These are phyloP conservation scores for Fabriciana adippe DNA, from an alignment of 2,888 invertebrate species.

Conservation along the genomic window DNA sequence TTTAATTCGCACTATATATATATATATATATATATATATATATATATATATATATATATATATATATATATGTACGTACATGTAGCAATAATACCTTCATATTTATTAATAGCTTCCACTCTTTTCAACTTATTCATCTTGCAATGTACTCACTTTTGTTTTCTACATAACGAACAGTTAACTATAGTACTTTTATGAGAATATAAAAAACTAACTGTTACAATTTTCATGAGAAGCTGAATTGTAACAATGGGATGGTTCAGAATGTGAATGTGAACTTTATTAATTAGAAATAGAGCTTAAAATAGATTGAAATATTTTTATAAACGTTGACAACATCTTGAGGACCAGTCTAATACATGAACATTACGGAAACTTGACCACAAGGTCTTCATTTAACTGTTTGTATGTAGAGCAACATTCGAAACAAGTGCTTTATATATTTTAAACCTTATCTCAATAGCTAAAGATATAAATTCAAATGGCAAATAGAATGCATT, in stretches of 20 bases:
- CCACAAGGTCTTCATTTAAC: slow-evolving; percentile 69
- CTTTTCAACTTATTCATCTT: not conserved
- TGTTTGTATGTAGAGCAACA: slow-evolving; percentile 60
- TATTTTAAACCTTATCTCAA: slow-evolving; percentile 32
- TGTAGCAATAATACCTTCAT: no score
- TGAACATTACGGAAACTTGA: slow-evolving; percentile 71
- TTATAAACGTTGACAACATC: slow-evolving; percentile 35
- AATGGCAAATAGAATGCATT: slow-evolving; percentile 25
- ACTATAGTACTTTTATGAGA: slow-evolving; percentile 1
- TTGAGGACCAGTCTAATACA: slow-evolving; percentile 51
- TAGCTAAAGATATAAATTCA: slow-evolving; percentile 31
- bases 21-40: no score
- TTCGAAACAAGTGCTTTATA: slow-evolving; percentile 32
- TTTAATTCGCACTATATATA: no score
- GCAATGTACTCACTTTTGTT: slow-evolving; percentile 1
- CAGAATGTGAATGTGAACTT: not conserved
- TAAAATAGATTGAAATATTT: slow-evolving; percentile 19
- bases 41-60: no score
- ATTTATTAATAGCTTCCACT: not conserved
- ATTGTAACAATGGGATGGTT: not conserved
- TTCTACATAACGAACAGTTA: slow-evolving; percentile 17
- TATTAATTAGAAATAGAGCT: slow-evolving; percentile 23
- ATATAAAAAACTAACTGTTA: slow-evolving; percentile 18
- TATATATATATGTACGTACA: no score
- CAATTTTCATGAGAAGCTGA: slow-evolving; percentile 6